These are phyloP conservation scores for Neoascia interrupta DNA, from an alignment of 2,888 invertebrate genomes.

Conservation along the genomic window DNA sequence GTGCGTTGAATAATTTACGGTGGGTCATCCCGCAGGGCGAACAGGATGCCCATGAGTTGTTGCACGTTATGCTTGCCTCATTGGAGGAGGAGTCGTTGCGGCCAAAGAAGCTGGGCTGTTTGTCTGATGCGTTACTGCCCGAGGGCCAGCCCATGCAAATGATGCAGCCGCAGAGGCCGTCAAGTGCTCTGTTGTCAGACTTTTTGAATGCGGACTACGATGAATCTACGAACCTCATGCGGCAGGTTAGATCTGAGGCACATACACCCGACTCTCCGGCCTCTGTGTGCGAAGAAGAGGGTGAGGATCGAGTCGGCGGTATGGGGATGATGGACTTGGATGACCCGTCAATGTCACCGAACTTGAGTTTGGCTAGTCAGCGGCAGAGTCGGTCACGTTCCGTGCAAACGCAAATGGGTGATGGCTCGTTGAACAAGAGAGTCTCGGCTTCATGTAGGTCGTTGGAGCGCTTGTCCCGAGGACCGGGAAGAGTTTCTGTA, in stretches of 20 bases:
- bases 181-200: conserved; percentile 80
- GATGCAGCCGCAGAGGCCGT: conserved; percentile 79
- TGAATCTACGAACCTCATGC: conserved; percentile 77
- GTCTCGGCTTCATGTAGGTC: conserved; percentile 81
- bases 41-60: conserved; percentile 96
- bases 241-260: conserved; percentile 78
- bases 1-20: conserved; percentile 86
- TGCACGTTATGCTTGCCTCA: conserved; percentile 93
- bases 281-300: conserved; percentile 77
- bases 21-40: conserved; percentile 96
- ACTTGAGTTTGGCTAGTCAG: conserved; percentile 61
- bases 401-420: conserved; percentile 70
- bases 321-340: conserved; percentile 69
- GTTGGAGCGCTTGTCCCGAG: conserved; percentile 80
- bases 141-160: conserved; percentile 77
- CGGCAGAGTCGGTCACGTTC: conserved; percentile 76
- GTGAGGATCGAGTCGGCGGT: conserved; percentile 61
- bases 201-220: conserved; percentile 79
- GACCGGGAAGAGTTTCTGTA: conserved; percentile 79
- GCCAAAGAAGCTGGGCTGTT: conserved; percentile 82
- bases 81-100: conserved; percentile 89
- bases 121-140: conserved; percentile 86
- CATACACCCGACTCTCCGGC: conserved; percentile 80
- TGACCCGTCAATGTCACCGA: conserved; percentile 73
- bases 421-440: conserved; percentile 75